Evolutionary conservation across 2,113 vertebrate species (phyloP).

Genomic region (Hiodon alosoides): DNA sequence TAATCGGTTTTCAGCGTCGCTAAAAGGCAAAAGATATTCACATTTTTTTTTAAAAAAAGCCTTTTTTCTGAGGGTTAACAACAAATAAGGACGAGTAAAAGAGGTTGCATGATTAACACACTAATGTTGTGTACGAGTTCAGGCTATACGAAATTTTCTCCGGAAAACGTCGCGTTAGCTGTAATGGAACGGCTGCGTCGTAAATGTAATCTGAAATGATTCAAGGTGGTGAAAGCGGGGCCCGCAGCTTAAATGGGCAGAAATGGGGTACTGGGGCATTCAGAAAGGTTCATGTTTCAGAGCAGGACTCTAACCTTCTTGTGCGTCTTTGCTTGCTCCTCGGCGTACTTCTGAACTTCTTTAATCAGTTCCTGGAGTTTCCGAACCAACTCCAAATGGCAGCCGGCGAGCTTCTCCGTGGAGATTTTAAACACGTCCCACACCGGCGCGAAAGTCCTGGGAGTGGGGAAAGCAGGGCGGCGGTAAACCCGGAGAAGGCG

Average conservation of each 20-base stretch:
- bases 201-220: constrained; percentile 5
- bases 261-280: neutral
- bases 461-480: constrained; percentile 24
- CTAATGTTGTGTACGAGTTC: neutral
- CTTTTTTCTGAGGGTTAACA: no score
- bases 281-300: neutral
- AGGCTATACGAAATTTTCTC: neutral
- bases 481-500: neutral
- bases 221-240: neutral
- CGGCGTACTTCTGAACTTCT: constrained; percentile 94
- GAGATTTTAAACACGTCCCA: constrained; percentile 96
- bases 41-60: no score
- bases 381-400: constrained; percentile 90
- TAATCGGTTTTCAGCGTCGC: neutral
- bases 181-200: neutral
- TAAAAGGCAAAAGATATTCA: no score
- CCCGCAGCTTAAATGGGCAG: no score
- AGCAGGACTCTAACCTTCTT: constrained; percentile 75
- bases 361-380: constrained; percentile 95
- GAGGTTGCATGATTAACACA: neutral
- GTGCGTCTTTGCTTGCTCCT: constrained; percentile 92
- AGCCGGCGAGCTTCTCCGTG: constrained; percentile 86
- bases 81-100: no score
- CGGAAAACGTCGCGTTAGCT: neutral
- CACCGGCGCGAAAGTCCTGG: constrained; percentile 88